Evolutionary conservation across 1,140 invertebrate species (phyloP).

Genomic region (Choristoneura fumiferana): DNA sequence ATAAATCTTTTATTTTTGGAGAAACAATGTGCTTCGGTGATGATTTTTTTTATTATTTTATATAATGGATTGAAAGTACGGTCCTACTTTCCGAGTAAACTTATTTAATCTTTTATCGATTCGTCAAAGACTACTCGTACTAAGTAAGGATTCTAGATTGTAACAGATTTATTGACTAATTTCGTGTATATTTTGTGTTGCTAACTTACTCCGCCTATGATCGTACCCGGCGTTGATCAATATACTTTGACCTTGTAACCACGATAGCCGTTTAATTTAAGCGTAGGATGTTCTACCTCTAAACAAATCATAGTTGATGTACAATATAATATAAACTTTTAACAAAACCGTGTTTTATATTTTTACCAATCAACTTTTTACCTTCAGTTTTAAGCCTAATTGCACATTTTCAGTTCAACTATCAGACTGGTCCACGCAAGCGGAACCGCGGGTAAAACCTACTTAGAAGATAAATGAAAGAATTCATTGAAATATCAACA

Average conservation of each 20-base stretch:
- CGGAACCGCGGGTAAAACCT: no score
- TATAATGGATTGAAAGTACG: no score
- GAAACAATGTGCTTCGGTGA: constrained; percentile 20
- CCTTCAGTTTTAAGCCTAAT: no score
- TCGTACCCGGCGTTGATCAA: constrained; percentile 41
- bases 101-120: no score
- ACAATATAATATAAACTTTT: constrained; percentile 73
- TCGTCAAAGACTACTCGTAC: no score
- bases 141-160: no score
- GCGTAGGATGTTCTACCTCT: constrained; percentile 77
- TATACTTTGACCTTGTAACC: constrained; percentile 45
- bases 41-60: constrained; percentile 28
- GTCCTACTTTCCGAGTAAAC: constrained; percentile 20
- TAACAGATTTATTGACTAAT: no score
- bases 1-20: constrained; percentile 44
- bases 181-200: constrained; percentile 29
- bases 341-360: constrained; percentile 53
- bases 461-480: constrained; percentile 4
- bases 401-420: no score
- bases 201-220: constrained; percentile 67
- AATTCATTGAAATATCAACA: constrained; percentile 65
- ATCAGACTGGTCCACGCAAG: no score
- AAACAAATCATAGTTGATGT: constrained; percentile 76
- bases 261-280: constrained; percentile 63
- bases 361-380: constrained; percentile 22